A percentile compares a stretch with the other conserved stretches of the same genome.
These are phyloP conservation scores for Anguilla megastoma DNA, from an alignment of 2,797 vertebrate genomes.

Conservation along the genomic window DNA sequence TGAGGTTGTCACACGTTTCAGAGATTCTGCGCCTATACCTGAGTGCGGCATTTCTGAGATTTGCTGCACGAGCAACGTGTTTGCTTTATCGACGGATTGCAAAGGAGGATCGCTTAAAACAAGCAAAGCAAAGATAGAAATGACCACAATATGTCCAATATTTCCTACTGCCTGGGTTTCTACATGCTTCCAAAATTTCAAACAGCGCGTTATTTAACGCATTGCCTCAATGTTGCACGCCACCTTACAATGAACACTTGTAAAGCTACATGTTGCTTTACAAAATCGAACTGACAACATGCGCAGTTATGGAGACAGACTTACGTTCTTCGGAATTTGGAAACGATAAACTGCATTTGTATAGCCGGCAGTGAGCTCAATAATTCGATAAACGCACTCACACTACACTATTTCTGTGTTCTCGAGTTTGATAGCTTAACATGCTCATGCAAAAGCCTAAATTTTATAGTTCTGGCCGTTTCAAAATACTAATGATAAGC, in stretches of 20 bases:
- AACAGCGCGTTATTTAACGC: not conserved
- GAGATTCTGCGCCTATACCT: not conserved
- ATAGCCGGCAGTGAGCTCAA: not conserved
- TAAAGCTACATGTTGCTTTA: constrained; percentile 14
- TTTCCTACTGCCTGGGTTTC: not conserved
- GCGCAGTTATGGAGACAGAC: not conserved
- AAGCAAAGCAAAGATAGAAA: not conserved
- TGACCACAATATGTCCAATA: not conserved
- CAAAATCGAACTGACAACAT: not conserved
- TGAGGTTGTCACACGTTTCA: not conserved
- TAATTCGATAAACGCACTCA: not conserved
- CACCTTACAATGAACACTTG: not conserved
- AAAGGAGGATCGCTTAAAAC: not conserved
- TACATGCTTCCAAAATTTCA: not conserved
- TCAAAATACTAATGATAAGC: not conserved
- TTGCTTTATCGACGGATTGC: not conserved
- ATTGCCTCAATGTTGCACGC: not conserved
- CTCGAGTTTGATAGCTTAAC: not conserved
- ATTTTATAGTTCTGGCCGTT: not conserved
- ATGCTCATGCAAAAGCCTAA: not conserved
- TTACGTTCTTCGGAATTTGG: not conserved
- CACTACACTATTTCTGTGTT: not conserved
- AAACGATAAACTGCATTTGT: not conserved
- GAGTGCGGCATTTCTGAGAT: not conserved
- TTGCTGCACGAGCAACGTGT: not conserved